phyloP scores from a whole-genome alignment of 2,888 invertebrate genomes.

The Tetheella fluctuosa region DNA sequence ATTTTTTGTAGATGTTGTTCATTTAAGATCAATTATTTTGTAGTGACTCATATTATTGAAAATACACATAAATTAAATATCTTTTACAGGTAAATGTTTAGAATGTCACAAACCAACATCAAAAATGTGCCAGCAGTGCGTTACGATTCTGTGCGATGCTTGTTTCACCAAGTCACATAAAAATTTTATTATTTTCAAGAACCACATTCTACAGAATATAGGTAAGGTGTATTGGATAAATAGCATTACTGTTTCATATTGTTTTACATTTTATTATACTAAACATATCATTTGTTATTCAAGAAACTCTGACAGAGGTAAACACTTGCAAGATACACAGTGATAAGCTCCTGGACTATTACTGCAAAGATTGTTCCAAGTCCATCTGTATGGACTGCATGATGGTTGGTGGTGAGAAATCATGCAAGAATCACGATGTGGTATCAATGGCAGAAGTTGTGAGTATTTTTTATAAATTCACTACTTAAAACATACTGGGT shows the following conservation, averaged over 20 bases:
- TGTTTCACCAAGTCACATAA: slow-evolving; percentile 76
- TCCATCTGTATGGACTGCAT: slow-evolving; percentile 74
- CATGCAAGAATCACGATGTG: slow-evolving; percentile 73
- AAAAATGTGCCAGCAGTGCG: slow-evolving; percentile 74
- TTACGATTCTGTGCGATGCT: slow-evolving; percentile 60
- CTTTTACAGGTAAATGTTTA: slow-evolving; percentile 60
- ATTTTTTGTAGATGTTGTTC: no score
- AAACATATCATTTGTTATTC: slow-evolving; percentile 21
- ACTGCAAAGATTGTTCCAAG: slow-evolving; percentile 69
- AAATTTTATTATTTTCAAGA: slow-evolving; percentile 73
- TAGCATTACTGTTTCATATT: slow-evolving; percentile 18
- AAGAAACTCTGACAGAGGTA: slow-evolving; percentile 42
- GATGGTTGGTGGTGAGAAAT: slow-evolving; percentile 71
- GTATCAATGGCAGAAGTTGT: slow-evolving; percentile 70
- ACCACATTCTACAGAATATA: slow-evolving; percentile 64
- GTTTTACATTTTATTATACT: neutral
- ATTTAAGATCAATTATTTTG: no score
- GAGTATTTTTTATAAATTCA: slow-evolving; percentile 36
- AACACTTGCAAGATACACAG: slow-evolving; percentile 61
- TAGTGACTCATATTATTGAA: no score
- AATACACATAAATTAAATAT: neutral
- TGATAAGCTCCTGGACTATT: slow-evolving; percentile 67
- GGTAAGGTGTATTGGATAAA: slow-evolving; percentile 30
- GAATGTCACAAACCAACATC: slow-evolving; percentile 61
- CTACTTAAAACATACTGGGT: no score